Conservation (phyloP, 2,113 vertebrate genomes). For the Rhegmatorhina hoffmannsi region DNA sequence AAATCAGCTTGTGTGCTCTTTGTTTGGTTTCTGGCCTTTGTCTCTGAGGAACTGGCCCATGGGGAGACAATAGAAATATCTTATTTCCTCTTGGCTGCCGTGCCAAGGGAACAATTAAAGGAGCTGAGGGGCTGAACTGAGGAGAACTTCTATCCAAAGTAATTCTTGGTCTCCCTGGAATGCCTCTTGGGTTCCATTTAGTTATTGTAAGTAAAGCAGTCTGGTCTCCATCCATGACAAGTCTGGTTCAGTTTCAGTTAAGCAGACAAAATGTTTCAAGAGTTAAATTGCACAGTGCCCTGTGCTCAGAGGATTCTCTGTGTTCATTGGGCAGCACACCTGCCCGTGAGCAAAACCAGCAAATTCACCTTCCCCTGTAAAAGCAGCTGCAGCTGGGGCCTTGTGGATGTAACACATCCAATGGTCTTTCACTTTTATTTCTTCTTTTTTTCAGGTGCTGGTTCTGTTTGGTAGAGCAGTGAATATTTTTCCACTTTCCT, state of each 20-base stretch:
- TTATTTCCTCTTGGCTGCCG: background rate
- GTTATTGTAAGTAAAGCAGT: background rate
- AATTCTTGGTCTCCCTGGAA: background rate
- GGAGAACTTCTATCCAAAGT: background rate
- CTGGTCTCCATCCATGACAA: background rate
- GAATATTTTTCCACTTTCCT: conserved; percentile 97
- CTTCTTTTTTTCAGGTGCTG: conserved; percentile 82
- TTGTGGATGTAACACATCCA: background rate
- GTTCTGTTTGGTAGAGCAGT: conserved; percentile 92
- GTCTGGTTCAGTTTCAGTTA: background rate
- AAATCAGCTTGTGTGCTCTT: background rate
- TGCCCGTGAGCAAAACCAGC: background rate
- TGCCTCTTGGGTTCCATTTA: background rate
- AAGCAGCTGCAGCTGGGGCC: background rate
- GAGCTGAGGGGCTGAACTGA: background rate
- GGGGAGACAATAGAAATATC: background rate
- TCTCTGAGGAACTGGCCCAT: background rate
- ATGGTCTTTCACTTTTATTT: background rate
- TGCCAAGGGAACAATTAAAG: background rate
- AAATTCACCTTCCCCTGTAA: background rate
- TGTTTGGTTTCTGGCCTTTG: background rate
- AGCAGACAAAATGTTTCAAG: background rate
- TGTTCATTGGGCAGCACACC: background rate
- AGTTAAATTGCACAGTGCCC: background rate
- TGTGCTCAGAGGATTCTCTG: background rate